phyloP scores from a whole-genome alignment of 92 coral and sea anemone genomes.

The Epizoanthus scotinus region DNA sequence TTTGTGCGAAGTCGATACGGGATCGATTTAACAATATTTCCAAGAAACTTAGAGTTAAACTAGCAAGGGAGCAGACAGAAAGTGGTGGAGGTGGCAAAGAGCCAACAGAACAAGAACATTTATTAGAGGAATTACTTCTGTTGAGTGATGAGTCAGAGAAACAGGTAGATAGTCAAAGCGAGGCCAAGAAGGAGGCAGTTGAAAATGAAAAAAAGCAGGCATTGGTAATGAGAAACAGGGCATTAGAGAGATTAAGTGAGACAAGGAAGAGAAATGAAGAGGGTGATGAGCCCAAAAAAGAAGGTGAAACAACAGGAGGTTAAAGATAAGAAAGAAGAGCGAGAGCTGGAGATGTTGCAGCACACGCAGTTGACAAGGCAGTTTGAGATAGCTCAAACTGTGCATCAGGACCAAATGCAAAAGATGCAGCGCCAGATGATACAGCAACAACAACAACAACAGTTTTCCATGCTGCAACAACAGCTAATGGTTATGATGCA shows the following conservation, averaged over 20 bases:
- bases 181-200: no score
- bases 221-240: slow-evolving; percentile 43
- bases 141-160: slow-evolving; percentile 50
- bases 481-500: background rate
- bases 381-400: slow-evolving; percentile 2
- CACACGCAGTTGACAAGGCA: slow-evolving; percentile 1
- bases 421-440: slow-evolving; percentile 13
- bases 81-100: slow-evolving; percentile 67
- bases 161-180: background rate
- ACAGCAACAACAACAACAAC: background rate
- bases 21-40: slow-evolving; percentile 53
- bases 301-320: slow-evolving; percentile 13
- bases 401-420: slow-evolving; percentile 9
- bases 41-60: slow-evolving; percentile 47
- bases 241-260: no score
- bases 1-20: slow-evolving; percentile 55
- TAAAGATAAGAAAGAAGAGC: slow-evolving; percentile 3
- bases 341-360: background rate
- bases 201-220: slow-evolving; percentile 37
- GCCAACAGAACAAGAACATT: slow-evolving; percentile 44
- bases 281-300: slow-evolving; percentile 51
- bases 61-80: slow-evolving; percentile 50
- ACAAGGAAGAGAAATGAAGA: no score
- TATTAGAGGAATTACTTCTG: slow-evolving; percentile 61
- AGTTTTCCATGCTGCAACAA: background rate